Conservation (phyloP, 2,797 vertebrate genomes). For the Lacerta viridis region DNA sequence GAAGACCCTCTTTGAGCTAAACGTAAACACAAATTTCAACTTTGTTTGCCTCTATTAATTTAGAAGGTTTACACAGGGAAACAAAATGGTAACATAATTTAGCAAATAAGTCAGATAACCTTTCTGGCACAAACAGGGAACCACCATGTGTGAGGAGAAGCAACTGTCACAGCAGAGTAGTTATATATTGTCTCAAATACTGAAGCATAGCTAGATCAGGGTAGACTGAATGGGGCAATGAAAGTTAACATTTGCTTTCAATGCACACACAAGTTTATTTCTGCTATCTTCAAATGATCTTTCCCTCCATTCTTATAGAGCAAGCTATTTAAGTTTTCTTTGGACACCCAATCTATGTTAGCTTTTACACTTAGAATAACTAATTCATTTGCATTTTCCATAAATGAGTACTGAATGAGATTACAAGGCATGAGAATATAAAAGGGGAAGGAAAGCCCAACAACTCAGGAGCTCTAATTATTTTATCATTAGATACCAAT, state of each 20-base stretch:
- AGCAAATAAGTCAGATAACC: background rate
- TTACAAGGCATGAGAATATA: conserved; percentile 13
- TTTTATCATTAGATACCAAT: conserved; percentile 34
- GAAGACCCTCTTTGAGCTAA: background rate
- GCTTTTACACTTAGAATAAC: conserved; percentile 15
- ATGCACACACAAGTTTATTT: background rate
- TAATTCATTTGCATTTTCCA: conserved; percentile 14
- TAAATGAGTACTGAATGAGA: conserved; percentile 17
- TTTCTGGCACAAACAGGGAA: background rate
- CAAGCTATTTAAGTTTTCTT: background rate
- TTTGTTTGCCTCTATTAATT: background rate
- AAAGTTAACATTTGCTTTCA: conserved; percentile 9
- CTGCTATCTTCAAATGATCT: conserved; percentile 2
- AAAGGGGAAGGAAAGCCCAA: conserved; percentile 15
- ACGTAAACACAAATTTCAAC: background rate
- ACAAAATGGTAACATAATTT: background rate
- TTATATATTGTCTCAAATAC: background rate
- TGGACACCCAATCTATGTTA: background rate
- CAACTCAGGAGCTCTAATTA: conserved; percentile 36
- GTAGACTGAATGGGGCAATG: background rate
- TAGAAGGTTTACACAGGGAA: background rate
- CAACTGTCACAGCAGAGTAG: background rate
- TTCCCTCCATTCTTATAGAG: background rate
- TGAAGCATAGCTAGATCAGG: background rate
- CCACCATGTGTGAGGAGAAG: background rate